Conservation (phyloP, 2,113 vertebrate genomes). For the Heteronetta atricapilla region DNA sequence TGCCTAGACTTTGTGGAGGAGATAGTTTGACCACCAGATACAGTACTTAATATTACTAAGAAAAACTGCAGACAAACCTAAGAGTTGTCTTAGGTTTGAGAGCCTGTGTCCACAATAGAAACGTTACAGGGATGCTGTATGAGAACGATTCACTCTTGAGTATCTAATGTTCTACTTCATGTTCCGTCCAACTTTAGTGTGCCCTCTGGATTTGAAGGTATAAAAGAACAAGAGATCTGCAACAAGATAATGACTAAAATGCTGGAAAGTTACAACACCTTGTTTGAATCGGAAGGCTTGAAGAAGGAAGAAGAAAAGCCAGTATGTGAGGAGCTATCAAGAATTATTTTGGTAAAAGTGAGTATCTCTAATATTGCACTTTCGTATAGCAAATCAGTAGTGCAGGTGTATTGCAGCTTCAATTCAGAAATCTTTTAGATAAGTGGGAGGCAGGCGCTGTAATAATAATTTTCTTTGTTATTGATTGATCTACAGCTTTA, state of each 20-base stretch:
- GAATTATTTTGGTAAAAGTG: conserved; percentile 84
- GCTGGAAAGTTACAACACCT: conserved; percentile 83
- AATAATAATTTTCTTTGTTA: not conserved
- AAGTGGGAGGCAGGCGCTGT: not conserved
- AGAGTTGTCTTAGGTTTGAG: too few species aligned
- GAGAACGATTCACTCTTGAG: not conserved
- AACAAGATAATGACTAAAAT: conserved; percentile 91
- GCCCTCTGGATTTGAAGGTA: conserved; percentile 84
- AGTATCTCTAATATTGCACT: conserved; percentile 58
- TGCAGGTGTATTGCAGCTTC: not conserved
- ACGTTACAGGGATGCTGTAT: not conserved
- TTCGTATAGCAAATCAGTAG: conserved; percentile 5
- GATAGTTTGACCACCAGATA: not conserved
- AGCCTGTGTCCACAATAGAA: not conserved
- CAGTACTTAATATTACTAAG: rapidly evolving
- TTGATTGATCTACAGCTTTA: not conserved
- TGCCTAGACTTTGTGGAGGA: not conserved
- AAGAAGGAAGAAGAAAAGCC: conserved; percentile 58
- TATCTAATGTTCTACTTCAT: not conserved
- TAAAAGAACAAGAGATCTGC: conserved; percentile 89
- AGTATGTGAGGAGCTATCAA: conserved; percentile 64
- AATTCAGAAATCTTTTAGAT: not conserved
- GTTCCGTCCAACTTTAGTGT: conserved; percentile 76
- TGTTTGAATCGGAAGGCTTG: conserved; percentile 79
- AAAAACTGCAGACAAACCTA: not conserved